Evolutionary conservation across 2,113 vertebrate genomes (phyloP).

Genomic region (Heptranchias perlo): DNA sequence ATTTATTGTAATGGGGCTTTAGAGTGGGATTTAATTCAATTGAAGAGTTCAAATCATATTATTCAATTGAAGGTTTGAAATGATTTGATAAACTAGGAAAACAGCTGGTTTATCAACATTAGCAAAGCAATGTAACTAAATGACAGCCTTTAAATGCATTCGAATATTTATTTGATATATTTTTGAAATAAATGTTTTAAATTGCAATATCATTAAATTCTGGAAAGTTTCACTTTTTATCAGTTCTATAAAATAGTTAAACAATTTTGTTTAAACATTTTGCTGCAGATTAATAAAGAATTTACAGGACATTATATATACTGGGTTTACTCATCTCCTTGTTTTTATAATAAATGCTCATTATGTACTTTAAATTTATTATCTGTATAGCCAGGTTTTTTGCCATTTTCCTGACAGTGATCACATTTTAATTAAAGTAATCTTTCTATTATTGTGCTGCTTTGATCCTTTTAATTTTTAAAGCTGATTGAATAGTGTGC

Average conservation of each 20-base stretch:
- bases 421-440: background rate
- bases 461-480: background rate
- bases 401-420: background rate
- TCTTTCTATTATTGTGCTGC: background rate
- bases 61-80: background rate
- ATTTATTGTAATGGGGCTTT: background rate
- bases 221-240: background rate
- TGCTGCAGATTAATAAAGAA: background rate
- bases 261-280: background rate
- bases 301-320: background rate
- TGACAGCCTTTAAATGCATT: background rate
- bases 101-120: background rate
- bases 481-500: background rate
- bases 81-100: background rate
- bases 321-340: background rate
- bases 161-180: background rate
- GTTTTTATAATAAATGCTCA: background rate
- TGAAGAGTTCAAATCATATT: background rate
- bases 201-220: background rate
- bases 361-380: background rate
- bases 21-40: background rate
- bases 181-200: background rate
- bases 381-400: background rate
- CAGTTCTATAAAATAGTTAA: background rate
- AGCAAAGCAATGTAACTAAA: background rate